Evolutionary conservation across 2,113 vertebrate species (phyloP), one percentile per base, ranked within the genome.

Genomic region (Gallinago media): DNA sequence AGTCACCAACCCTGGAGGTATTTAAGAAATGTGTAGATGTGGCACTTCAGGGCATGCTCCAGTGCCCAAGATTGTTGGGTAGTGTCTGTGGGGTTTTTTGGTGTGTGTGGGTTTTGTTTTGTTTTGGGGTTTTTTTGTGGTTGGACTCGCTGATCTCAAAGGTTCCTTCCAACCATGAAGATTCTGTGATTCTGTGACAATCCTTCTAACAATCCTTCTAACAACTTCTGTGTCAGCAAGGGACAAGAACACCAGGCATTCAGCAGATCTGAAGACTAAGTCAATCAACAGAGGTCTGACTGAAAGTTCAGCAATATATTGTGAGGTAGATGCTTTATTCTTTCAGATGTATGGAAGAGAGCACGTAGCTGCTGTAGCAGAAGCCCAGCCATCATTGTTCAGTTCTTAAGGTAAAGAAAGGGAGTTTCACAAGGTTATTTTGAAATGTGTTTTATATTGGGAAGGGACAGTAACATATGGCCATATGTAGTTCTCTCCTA

Each of bases 211-310:
- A 42, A 42, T 42, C 14, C 42, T 15, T 42, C 1, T 4, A 20
- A 42, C 2, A 14, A 36, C 44, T 71, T 68, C 25, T 49, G 3
- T 34, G 36, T 19, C 10, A 16, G 32, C 22, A 46, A 5, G 0
- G 0, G 26, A 25, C 38, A 9, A 19, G 27, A 49, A 26, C 4
- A 6, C 0, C 36, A 9, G 65, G 29, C 27, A 7, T 61, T 23
- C 38, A 15, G 17, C 40, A 65, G 15, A 19, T 63, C 21, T 55
- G 44, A 46, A 34, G 32, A 44, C 29, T 29, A 25, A n/a, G 38
- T 21, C 19, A 32, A 22, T 32, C 32, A 61, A 4, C n/a, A 29
- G 58, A 31, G 40, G 25, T 36, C 36, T 50, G 2, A 27, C 16
- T 59, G 19, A 54, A 27, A 79, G 68, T 54, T 83, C 26, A 52